These are phyloP conservation scores for Brassicogethes aeneus DNA, from an alignment of 2,888 invertebrate species.

Conservation along the genomic window DNA sequence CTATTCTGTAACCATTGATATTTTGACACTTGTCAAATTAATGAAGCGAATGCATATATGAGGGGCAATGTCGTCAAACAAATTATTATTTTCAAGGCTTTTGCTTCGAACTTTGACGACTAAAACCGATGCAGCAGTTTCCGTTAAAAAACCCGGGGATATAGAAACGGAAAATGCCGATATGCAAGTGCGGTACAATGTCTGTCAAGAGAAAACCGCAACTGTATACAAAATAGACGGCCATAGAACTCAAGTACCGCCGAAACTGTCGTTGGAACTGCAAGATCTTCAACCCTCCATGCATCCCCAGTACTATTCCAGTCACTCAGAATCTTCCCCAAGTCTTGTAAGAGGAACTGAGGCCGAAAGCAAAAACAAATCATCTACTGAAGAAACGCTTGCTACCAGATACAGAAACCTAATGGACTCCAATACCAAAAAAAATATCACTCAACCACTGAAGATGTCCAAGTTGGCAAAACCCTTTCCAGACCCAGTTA, in stretches of 20 bases:
- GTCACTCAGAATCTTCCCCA: neutral
- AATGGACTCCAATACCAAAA: neutral
- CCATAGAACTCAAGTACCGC: neutral
- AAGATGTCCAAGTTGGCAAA: constrained; percentile 3
- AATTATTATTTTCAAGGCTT: too few relatives aligned
- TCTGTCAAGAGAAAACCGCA: constrained; percentile 2
- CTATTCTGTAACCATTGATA: too few relatives aligned
- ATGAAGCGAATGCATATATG: too few relatives aligned
- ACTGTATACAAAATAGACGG: neutral
- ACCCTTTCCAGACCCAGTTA: constrained; percentile 3
- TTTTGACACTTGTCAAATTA: too few relatives aligned
- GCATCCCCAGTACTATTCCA: neutral
- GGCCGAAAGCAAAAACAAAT: neutral
- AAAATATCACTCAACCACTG: neutral
- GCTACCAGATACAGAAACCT: neutral
- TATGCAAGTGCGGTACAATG: constrained; percentile 2
- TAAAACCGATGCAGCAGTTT: neutral
- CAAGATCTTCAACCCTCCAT: neutral
- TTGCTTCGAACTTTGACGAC: neutral
- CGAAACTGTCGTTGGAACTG: neutral
- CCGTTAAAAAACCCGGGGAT: neutral
- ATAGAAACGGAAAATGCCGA: too few relatives aligned
- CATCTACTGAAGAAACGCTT: neutral
- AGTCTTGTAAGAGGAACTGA: neutral
- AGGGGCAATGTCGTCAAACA: too few relatives aligned